phyloP scores from a whole-genome alignment of 2,797 vertebrate species.

The Coranthus polyacanthus region DNA sequence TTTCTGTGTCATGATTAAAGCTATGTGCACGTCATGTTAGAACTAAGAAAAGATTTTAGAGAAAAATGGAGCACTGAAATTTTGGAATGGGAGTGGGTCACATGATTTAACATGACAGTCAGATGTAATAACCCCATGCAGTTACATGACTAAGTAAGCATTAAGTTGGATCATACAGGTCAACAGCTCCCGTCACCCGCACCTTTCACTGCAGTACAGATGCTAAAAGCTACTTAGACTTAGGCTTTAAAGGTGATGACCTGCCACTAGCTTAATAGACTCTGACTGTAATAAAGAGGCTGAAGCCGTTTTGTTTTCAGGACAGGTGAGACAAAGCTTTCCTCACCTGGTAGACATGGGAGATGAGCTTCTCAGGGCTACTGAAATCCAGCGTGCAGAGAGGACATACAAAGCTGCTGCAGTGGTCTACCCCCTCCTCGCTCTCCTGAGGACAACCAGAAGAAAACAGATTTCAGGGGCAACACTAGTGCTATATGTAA shows the following conservation, averaged over 20 bases:
- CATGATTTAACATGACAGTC: not conserved
- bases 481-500: not conserved
- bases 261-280: constrained; percentile 22
- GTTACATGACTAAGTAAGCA: constrained; percentile 15
- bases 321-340: not conserved
- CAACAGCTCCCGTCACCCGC: constrained; percentile 1
- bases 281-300: constrained; percentile 5
- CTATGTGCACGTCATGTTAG: too few relatives aligned
- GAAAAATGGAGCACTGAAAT: too few relatives aligned
- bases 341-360: constrained; percentile 96
- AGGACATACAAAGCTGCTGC: constrained; percentile 88
- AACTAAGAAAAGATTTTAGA: too few relatives aligned
- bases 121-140: not conserved
- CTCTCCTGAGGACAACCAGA: constrained; percentile 78
- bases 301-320: constrained; percentile 31
- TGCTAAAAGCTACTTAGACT: constrained; percentile 23
- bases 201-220: constrained; percentile 5
- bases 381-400: constrained; percentile 95
- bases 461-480: constrained; percentile 27
- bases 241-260: constrained; percentile 46
- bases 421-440: constrained; percentile 80
- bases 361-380: constrained; percentile 93
- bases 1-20: too few relatives aligned
- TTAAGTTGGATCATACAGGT: constrained; percentile 13
- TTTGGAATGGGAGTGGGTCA: constrained; percentile 3